These are phyloP conservation scores for Itoplectis maculator DNA, from an alignment of 2,888 invertebrate species.

Conservation along the genomic window DNA sequence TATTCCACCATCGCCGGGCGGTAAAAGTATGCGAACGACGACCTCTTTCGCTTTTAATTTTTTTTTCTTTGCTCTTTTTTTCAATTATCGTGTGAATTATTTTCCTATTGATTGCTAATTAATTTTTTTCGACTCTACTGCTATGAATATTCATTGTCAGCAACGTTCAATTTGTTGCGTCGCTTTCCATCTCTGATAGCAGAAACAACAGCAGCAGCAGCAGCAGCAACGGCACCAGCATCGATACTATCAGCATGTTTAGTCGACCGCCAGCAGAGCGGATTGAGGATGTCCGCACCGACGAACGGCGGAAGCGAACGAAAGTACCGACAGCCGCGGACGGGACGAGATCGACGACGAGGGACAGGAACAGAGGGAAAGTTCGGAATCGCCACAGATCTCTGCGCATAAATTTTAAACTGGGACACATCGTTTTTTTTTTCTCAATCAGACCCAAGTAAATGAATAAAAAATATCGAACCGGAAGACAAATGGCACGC, in stretches of 20 bases:
- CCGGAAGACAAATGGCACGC: background rate
- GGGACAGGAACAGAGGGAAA: constrained; percentile 24
- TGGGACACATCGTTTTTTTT: no score
- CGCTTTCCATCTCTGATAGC: constrained; percentile 7
- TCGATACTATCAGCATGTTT: background rate
- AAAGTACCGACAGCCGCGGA: constrained; percentile 37
- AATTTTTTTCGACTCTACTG: background rate
- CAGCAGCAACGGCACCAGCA: no score
- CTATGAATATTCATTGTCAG: background rate
- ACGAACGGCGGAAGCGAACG: constrained; percentile 53
- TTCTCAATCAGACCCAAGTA: no score
- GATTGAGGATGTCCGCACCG: constrained; percentile 56
- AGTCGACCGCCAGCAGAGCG: constrained; percentile 1
- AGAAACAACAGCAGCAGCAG: background rate
- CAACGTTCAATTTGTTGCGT: background rate
- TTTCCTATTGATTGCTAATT: background rate
- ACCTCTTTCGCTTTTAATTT: background rate
- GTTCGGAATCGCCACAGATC: background rate
- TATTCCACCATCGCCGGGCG: background rate
- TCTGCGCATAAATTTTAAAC: background rate
- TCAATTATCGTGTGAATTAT: background rate
- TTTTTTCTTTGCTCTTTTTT: background rate
- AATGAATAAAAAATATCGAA: background rate
- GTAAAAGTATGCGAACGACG: constrained; percentile 24
- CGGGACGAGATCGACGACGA: constrained; percentile 27